Conservation (phyloP, 2,797 vertebrate species). For the Xenentodon cancila region DNA sequence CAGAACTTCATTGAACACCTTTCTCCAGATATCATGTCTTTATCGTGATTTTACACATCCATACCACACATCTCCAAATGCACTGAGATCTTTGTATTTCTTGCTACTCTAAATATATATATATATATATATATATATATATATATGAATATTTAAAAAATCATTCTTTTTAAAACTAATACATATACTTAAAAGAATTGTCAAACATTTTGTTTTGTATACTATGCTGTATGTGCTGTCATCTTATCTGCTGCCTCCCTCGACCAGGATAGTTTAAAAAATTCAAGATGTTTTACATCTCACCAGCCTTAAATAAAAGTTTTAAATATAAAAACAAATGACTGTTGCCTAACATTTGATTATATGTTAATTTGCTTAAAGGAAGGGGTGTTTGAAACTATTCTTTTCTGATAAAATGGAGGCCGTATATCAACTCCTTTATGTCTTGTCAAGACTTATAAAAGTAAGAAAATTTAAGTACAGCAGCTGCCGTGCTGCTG, state of each 20-base stretch:
- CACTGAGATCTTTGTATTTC: constrained; percentile 1
- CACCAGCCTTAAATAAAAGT: not conserved
- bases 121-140: too few species aligned
- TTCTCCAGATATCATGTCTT: constrained; percentile 63
- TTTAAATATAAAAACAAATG: not conserved
- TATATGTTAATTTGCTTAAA: not conserved
- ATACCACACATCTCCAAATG: constrained; percentile 21
- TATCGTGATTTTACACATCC: constrained; percentile 50
- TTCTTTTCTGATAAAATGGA: constrained; percentile 11
- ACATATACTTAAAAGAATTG: too few species aligned
- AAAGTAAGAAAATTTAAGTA: constrained; percentile 28
- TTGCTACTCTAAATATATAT: not conserved
- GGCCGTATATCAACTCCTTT: constrained; percentile 2
- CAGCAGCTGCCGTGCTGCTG: constrained; percentile 21
- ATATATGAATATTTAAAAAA: not conserved
- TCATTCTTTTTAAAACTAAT: too few species aligned
- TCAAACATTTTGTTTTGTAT: too few species aligned
- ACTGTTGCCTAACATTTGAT: not conserved
- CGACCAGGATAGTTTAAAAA: not conserved
- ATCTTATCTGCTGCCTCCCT: too few species aligned
- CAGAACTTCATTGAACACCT: constrained; percentile 71
- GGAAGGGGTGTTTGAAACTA: too few species aligned
- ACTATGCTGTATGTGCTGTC: too few species aligned
- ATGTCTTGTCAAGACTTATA: constrained; percentile 29
- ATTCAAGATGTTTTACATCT: not conserved